These are phyloP conservation scores for Puntigrus tetrazona DNA, from an alignment of 2,113 vertebrate species.

Conservation along the genomic window DNA sequence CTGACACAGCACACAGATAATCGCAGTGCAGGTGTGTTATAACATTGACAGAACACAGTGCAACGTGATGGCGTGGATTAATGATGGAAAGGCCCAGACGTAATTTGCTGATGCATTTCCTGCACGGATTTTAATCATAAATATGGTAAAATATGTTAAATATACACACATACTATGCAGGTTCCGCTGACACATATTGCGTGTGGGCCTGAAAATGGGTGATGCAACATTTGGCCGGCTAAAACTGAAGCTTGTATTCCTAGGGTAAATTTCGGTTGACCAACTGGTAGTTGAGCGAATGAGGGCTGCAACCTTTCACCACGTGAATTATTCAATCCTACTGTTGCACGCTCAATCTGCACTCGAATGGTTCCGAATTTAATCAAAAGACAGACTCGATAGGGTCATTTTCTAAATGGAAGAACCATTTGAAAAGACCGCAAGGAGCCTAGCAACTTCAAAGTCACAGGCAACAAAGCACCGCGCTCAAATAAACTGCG, in stretches of 20 bases:
- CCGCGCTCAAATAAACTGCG: background rate
- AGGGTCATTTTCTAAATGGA: background rate
- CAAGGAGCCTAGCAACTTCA: background rate
- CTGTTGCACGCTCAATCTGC: background rate
- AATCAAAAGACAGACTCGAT: background rate
- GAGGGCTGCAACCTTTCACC: constrained; percentile 65
- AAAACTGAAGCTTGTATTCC: constrained; percentile 56
- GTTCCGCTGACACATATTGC: background rate
- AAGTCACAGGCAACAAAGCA: constrained; percentile 22
- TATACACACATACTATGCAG: background rate
- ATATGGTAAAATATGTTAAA: background rate
- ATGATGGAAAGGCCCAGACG: constrained; percentile 7
- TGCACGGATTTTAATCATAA: background rate
- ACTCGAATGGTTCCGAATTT: background rate
- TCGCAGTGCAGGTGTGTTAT: constrained; percentile 69
- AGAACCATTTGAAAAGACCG: background rate
- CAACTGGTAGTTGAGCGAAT: constrained; percentile 65
- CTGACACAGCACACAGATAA: constrained; percentile 66
- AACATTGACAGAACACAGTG: constrained; percentile 35
- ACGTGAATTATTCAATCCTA: constrained; percentile 40
- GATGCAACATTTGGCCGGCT: constrained; percentile 5
- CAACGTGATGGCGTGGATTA: constrained; percentile 2
- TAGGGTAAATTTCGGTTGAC: constrained; percentile 56
- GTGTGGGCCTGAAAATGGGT: constrained; percentile 22
- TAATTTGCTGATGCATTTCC: background rate